Evolutionary conservation across 1,140 invertebrate species (phyloP), one percentile per base, ranked within the genome.

Genomic region (Philopotamus ludificatus): DNA sequence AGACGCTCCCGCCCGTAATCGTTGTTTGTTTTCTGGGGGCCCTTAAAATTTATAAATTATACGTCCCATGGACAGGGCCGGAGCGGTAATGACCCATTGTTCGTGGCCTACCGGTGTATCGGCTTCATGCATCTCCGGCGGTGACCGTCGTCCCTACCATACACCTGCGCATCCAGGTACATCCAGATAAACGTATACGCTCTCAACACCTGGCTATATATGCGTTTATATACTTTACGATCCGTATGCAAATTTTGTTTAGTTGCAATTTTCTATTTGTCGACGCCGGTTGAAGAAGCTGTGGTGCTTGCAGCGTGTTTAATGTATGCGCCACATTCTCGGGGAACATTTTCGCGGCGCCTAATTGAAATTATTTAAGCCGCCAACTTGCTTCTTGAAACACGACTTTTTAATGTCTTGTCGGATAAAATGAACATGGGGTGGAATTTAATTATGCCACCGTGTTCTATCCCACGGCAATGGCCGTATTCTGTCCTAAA

Each of bases 81-180:
- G 44, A 16, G 26, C 63, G 50, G 16, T 68, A 68, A 68, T 68
- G 67, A 68, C 67, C 67, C 59, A 68, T 68, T 68, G 67, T 68
- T 61, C 59, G 66, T 68, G 67, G 67, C 67, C 63, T 68, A 68
- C 67, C 63, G 67, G 49, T 65, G 62, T 62, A 62, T 64, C 63
- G 44, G 41, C 15, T 4, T 21, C 47, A 18, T 60, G 57, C 39
- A 60, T 60, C 57, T 47, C 54, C 18, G 16, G 44, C 7, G 44
- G 8, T 16, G 44, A 4, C 10, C 4, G 4, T 47, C 10, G 44
- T 39, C 8, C 34, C n/a, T 8, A 39, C 34, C n/a, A 39, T n/a
- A n/a, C n/a, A n/a, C n/a, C n/a, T n/a, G n/a, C n/a, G n/a, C n/a
- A n/a, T n/a, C n/a, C n/a, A n/a, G n/a, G n/a, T n/a, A n/a, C n/a